Evolutionary conservation across 1,140 invertebrate genomes (phyloP).

Genomic region (Drosophila cardini): DNA sequence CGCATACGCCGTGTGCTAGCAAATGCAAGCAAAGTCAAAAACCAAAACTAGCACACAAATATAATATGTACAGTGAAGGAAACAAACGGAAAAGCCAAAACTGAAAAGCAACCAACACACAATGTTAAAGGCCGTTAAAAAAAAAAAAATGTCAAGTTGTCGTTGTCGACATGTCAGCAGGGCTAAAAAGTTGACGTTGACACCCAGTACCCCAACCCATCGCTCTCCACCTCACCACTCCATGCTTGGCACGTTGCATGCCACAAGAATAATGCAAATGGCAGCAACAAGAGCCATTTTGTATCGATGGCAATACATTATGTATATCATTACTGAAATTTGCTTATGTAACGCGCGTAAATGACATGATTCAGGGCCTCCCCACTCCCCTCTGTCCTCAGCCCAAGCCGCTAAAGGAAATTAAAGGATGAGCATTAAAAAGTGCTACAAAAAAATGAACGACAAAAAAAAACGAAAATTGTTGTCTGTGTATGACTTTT

Average conservation of each 20-base stretch:
- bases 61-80: constrained; percentile 2
- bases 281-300: constrained; percentile 52
- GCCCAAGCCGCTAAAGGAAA: constrained; percentile 30
- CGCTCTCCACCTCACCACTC: background rate
- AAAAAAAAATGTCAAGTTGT: constrained; percentile 57
- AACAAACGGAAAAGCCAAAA: constrained; percentile 17
- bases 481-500: constrained; percentile 24
- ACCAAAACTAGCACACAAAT: constrained; percentile 38
- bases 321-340: constrained; percentile 71
- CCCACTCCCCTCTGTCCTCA: too few species aligned
- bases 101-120: constrained; percentile 39
- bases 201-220: background rate
- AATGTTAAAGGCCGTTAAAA: constrained; percentile 40
- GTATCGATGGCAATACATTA: constrained; percentile 45
- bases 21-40: constrained; percentile 16
- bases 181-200: constrained; percentile 45
- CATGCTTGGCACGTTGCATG: constrained; percentile 39
- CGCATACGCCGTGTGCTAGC: constrained; percentile 22
- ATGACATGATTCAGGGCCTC: constrained; percentile 26
- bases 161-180: constrained; percentile 50
- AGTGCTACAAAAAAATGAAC: constrained; percentile 35
- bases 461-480: constrained; percentile 41
- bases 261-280: constrained; percentile 57
- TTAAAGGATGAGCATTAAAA: constrained; percentile 74
- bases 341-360: constrained; percentile 76